Evolutionary conservation across 2,113 vertebrate species (phyloP).

Genomic region (Felis chaus): DNA sequence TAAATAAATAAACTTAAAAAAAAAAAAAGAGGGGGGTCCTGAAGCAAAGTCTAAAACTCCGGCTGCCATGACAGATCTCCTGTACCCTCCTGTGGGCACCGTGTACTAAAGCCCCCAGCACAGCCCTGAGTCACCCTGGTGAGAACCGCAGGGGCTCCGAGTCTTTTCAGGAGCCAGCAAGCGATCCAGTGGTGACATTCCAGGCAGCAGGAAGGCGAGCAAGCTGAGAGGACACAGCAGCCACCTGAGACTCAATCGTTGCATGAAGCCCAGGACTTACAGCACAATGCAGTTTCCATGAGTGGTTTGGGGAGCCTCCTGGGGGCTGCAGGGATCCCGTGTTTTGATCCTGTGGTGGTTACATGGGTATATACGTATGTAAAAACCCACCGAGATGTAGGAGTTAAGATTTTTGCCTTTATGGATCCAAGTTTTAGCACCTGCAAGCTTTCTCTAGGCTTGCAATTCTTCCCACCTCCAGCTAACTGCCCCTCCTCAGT

Average conservation of each 20-base stretch:
- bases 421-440: not conserved
- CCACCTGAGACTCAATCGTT: not conserved
- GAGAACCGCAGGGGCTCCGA: not conserved
- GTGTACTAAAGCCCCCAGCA: accelerated
- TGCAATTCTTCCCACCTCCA: not conserved
- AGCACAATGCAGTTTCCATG: not conserved
- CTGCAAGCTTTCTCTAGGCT: not conserved
- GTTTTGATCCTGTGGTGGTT: not conserved
- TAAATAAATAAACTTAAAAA: no score
- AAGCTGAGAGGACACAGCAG: not conserved
- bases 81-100: not conserved
- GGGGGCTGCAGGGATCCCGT: not conserved
- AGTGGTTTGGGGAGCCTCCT: not conserved
- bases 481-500: not conserved
- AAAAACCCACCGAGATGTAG: not conserved
- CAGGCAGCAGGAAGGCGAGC: not conserved
- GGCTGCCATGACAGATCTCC: not conserved
- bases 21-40: not conserved
- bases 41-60: not conserved
- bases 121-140: accelerated
- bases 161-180: not conserved
- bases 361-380: not conserved
- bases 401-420: not conserved
- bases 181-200: not conserved
- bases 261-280: not conserved